These are phyloP conservation scores for Solenopsis invicta DNA, from an alignment of 1,140 invertebrate species.

Conservation along the genomic window DNA sequence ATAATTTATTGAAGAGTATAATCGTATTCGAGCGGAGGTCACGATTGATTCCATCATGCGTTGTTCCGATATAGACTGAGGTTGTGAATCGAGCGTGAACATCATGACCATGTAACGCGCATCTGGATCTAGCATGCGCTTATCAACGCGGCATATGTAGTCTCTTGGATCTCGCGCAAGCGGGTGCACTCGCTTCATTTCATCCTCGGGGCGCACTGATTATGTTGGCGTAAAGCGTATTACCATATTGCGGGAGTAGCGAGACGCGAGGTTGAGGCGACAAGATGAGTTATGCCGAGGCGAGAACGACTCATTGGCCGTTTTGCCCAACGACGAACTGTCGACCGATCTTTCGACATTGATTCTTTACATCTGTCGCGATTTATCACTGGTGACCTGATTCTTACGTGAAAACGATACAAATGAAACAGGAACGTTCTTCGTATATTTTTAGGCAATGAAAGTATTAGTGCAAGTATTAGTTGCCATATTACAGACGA, in stretches of 20 bases:
- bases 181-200: conserved; percentile 47
- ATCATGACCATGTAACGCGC: conserved; percentile 10
- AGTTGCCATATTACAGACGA: no score
- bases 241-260: not conserved
- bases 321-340: not conserved
- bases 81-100: conserved; percentile 20
- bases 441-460: not conserved
- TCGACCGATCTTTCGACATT: conserved; percentile 21
- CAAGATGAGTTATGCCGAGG: not conserved
- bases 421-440: conserved; percentile 15
- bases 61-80: conserved; percentile 19
- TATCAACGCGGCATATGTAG: not conserved
- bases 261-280: not conserved
- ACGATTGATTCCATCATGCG: conserved; percentile 33
- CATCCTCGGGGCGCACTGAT: conserved; percentile 18
- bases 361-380: conserved; percentile 34
- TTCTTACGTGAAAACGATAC: not conserved
- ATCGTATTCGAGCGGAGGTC: not conserved
- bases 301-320: conserved; percentile 17
- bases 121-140: conserved; percentile 29
- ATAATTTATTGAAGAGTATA: no score
- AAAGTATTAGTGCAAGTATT: not conserved
- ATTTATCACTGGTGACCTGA: conserved; percentile 49
- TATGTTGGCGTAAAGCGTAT: conserved; percentile 45
- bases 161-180: not conserved